Evolutionary conservation across 2,797 vertebrate genomes (phyloP).

Genomic region (Buphagus erythrorhynchus): DNA sequence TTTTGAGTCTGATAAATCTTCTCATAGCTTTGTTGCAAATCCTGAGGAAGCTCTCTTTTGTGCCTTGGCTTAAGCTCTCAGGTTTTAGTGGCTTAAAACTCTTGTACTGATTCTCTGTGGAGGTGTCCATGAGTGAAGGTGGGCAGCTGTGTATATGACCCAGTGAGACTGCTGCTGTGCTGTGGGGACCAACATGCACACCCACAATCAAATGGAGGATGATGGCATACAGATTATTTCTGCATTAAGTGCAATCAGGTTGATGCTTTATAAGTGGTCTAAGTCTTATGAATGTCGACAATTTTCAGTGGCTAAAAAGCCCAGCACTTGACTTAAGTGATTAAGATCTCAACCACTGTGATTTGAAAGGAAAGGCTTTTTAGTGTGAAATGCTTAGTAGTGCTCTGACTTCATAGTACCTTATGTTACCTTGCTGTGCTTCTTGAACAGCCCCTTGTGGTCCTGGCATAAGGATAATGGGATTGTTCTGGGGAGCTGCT

Average conservation of each 20-base stretch:
- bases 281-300: neutral
- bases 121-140: rapidly evolving
- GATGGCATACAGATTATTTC: neutral
- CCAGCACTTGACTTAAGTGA: neutral
- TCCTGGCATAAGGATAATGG: neutral
- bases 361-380: neutral
- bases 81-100: neutral
- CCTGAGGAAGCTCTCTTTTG: neutral
- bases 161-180: neutral
- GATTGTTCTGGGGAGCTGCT: neutral
- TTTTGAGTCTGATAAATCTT: neutral
- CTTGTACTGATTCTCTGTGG: too few relatives aligned
- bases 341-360: neutral
- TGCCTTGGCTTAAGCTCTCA: neutral
- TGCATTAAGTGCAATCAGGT: neutral
- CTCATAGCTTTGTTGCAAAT: neutral
- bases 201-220: rapidly evolving
- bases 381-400: neutral
- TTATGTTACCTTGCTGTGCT: neutral
- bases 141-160: rapidly evolving
- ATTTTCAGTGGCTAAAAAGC: neutral
- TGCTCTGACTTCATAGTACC: neutral
- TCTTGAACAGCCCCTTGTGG: neutral
- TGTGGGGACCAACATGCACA: rapidly evolving
- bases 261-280: neutral